Evolutionary conservation across 2,113 vertebrate genomes (phyloP), one percentile per base, ranked within the genome.

Genomic region (Chlorodrepanis virens): DNA sequence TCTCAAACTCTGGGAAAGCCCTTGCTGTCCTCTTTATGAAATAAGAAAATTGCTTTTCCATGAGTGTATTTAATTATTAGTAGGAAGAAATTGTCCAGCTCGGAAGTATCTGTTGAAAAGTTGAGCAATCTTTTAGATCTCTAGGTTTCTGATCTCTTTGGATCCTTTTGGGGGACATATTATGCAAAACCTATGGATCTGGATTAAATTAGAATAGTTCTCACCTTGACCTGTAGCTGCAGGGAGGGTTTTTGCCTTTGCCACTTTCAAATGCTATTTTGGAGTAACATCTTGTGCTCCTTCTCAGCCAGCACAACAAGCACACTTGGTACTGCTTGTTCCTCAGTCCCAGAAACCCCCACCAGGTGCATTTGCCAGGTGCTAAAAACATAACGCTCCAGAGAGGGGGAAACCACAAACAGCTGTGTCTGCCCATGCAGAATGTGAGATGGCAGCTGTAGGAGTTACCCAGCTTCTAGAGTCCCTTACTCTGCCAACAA

Each of bases 181-280:
- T 77, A 17, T 7, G 5, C 21, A 40, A 71, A 74, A 81, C 14
- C 20, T 59, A 9, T 12, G 28, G 44, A 68, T 12, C 14, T 49
- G 14, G 31, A 29, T 53, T 72, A 68, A 61, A 37, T 60, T 76
- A 80, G 15, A 75, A 6, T 8, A 63, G 23, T 14, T 68, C 54
- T 42, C 4, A 2, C n/a, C 29, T 11, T 60, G 37, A 44, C 21
- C 9, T 82, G 74, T 14, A 69, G 49, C 16, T 53, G 21, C 10
- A 47, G n/a, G 54, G 80, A 69, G 10, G 7, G 11, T 81, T 90
- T 94, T 94, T 94, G 59, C 71, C 59, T 92, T 74, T 90, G 12
- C 6, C 53, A 64, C 83, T 96, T 96, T 93, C 93, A 80, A 67
- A 59, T 83, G 42, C 27, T 95, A 89, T 96, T 95, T 94, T 94